Percentiles rank a stretch among this genome's conserved stretches.
Evolutionary conservation across 2,113 vertebrate species (phyloP).

Genomic region (Oreochromis spilurus): DNA sequence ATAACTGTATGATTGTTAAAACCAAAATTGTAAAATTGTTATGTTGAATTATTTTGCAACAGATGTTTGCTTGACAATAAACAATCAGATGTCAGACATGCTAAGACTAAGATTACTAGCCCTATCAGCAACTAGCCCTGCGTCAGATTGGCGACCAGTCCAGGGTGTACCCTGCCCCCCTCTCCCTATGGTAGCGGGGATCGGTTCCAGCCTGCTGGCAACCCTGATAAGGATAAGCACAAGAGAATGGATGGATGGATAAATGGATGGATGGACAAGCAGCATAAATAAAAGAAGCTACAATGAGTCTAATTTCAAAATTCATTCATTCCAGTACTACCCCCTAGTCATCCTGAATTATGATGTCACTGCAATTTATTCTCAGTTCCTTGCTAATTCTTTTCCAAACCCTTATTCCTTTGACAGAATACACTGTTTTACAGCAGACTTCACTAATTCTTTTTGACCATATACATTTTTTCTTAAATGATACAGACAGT

Average conservation of each 20-base stretch:
- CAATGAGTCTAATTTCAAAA: not conserved
- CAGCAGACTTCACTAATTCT: not conserved
- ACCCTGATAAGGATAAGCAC: not conserved
- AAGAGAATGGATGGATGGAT: not conserved
- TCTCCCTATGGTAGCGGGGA: not conserved
- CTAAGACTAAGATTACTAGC: not conserved
- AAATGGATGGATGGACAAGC: not conserved
- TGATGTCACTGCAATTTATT: not conserved
- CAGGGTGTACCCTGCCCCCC: not conserved
- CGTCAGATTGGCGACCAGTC: not conserved
- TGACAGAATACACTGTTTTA: not conserved
- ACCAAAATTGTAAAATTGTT: not conserved
- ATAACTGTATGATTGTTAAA: not conserved
- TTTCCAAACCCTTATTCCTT: not conserved
- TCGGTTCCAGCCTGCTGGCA: not conserved
- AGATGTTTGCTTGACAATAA: not conserved
- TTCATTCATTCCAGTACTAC: not conserved
- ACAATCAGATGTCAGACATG: not conserved
- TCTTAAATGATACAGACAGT: not conserved
- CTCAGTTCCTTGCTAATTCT: not conserved
- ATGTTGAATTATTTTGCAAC: not conserved
- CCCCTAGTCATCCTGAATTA: not conserved
- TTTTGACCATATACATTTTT: not conserved
- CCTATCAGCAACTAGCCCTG: not conserved
- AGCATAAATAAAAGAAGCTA: not conserved